These are phyloP conservation scores for Cataglyphis cursor DNA, from an alignment of 2,888 invertebrate species.

Conservation along the genomic window DNA sequence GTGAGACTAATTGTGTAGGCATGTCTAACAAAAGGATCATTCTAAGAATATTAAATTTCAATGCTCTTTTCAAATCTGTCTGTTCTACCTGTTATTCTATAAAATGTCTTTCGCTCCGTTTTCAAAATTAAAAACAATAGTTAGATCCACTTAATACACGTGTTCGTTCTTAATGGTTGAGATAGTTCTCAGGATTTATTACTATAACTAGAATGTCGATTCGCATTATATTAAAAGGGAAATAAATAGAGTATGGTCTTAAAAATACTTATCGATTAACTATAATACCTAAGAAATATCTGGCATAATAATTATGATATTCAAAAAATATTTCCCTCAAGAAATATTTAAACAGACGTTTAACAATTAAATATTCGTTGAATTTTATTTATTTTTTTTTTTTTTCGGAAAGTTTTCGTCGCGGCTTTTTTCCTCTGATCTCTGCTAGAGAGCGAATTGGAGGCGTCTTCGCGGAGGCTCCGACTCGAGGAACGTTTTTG, in stretches of 20 bases:
- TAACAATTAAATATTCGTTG: conserved; percentile 29
- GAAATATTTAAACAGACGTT: background rate
- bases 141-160: background rate
- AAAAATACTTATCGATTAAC: conserved; percentile 3
- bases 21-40: background rate
- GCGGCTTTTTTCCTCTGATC: background rate
- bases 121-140: background rate
- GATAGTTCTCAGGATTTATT: too few relatives aligned
- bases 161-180: background rate
- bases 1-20: background rate
- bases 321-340: background rate
- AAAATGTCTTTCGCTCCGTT: background rate
- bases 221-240: background rate
- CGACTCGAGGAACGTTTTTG: conserved; percentile 62
- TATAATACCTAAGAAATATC: background rate
- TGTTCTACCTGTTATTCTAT: background rate
- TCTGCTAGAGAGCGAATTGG: background rate
- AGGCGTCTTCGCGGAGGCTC: conserved; percentile 54
- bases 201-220: background rate
- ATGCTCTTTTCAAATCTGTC: too few relatives aligned
- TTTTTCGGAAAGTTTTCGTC: conserved; percentile 20
- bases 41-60: background rate
- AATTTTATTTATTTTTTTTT: conserved; percentile 12
- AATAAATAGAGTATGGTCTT: background rate
- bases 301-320: background rate